Conservation (phyloP, 1,140 invertebrate species). For the Brachionus rubens region DNA sequence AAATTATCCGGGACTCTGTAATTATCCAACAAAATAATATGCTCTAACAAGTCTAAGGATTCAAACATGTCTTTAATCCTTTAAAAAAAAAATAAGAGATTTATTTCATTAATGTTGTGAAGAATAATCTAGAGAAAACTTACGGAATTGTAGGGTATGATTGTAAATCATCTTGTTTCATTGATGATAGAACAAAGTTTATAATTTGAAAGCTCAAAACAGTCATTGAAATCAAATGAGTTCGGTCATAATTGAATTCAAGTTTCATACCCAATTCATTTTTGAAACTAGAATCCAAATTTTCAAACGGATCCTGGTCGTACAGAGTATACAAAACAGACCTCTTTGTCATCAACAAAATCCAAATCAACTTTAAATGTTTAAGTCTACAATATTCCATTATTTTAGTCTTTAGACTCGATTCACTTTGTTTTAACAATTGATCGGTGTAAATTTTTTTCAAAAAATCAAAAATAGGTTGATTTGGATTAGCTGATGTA, state of each 20-base stretch:
- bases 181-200: neutral
- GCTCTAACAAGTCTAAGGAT: neutral
- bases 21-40: neutral
- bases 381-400: slow-evolving; percentile 1
- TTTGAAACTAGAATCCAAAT: slow-evolving; percentile 3
- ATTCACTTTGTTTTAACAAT: neutral
- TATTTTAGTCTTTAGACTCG: slow-evolving; percentile 1
- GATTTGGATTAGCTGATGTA: neutral
- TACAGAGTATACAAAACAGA: slow-evolving; percentile 7
- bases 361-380: slow-evolving; percentile 9
- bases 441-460: neutral
- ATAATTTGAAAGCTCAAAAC: slow-evolving; percentile 4
- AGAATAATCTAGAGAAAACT: neutral
- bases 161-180: neutral
- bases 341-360: slow-evolving; percentile 12
- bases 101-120: neutral
- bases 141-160: neutral
- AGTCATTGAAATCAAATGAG: neutral
- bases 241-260: neutral
- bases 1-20: neutral
- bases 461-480: neutral
- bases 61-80: slow-evolving; percentile 17
- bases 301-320: slow-evolving; percentile 7
- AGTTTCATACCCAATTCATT: neutral
- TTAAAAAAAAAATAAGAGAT: neutral